Percentiles rank a stretch among this genome's conserved stretches.
Conservation (phyloP, 2,888 invertebrate genomes). For the Anoplius nigerrimus region DNA sequence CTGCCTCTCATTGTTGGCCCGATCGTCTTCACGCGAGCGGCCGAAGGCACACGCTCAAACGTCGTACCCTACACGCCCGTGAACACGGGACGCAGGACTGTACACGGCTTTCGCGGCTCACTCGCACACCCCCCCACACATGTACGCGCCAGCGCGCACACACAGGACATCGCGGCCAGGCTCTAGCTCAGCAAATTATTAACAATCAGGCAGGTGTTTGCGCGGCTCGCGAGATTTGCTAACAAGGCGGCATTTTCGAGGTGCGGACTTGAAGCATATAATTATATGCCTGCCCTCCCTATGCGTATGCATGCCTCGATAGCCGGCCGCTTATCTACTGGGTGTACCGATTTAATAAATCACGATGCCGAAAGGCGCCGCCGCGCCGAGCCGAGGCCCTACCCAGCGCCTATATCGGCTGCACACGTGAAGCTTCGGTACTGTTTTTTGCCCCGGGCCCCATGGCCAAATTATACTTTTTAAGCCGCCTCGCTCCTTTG, state of each 20-base stretch:
- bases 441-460: too few relatives aligned
- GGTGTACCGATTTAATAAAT: constrained; percentile 47
- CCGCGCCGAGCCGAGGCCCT: too few relatives aligned
- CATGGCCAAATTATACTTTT: too few relatives aligned
- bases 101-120: too few relatives aligned
- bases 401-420: not conserved
- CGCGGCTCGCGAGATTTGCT: constrained; percentile 64
- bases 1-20: too few relatives aligned
- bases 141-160: not conserved
- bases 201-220: constrained; percentile 70
- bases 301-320: constrained; percentile 57
- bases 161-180: constrained; percentile 13
- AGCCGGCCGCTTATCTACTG: constrained; percentile 48
- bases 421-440: not conserved
- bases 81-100: not conserved
- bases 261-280: constrained; percentile 69
- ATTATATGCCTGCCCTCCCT: constrained; percentile 63
- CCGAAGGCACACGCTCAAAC: too few relatives aligned
- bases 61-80: too few relatives aligned
- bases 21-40: too few relatives aligned
- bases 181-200: constrained; percentile 67
- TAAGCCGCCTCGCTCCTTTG: too few relatives aligned
- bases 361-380: too few relatives aligned
- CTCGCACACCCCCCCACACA: too few relatives aligned
- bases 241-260: constrained; percentile 68